These are phyloP conservation scores for Sebastiscus albofasciatus DNA, from an alignment of 2,797 vertebrate species.

Conservation along the genomic window DNA sequence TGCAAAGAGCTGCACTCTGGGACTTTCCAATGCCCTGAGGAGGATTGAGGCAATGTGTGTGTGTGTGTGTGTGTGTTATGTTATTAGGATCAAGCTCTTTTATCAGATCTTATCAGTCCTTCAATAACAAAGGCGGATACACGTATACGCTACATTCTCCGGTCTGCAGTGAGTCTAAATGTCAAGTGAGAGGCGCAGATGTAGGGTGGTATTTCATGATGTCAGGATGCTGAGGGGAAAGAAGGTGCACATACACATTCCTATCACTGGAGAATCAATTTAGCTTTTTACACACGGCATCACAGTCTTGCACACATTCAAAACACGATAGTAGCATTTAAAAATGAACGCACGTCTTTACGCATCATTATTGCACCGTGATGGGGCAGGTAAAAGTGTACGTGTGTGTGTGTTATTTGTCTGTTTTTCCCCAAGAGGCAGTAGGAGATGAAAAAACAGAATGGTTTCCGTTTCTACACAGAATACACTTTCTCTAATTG, in stretches of 20 bases:
- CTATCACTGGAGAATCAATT: not conserved
- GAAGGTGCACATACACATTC: slow-evolving; percentile 36
- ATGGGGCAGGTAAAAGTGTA: not conserved
- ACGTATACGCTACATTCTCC: slow-evolving; percentile 7
- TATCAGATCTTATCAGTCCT: slow-evolving; percentile 15
- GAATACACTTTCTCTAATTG: slow-evolving; percentile 63
- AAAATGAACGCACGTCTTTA: not conserved
- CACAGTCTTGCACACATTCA: not conserved
- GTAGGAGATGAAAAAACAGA: not conserved
- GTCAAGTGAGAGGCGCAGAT: slow-evolving; percentile 50
- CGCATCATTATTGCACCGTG: not conserved
- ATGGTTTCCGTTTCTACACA: slow-evolving; percentile 19
- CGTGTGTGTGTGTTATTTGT: not conserved
- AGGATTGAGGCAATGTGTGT: not conserved
- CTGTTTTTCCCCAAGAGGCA: not conserved
- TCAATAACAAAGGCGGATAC: slow-evolving; percentile 42
- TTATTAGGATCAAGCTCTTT: slow-evolving; percentile 18
- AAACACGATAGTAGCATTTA: not conserved
- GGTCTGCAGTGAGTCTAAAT: slow-evolving; percentile 49
- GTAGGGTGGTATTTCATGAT: slow-evolving; percentile 54
- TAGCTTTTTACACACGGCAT: not conserved
- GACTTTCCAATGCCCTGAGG: not conserved
- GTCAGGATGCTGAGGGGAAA: slow-evolving; percentile 29
- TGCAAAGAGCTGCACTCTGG: not conserved
- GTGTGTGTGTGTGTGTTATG: not conserved